These are phyloP conservation scores for Tetramorium parvispinum DNA, from an alignment of 1,140 invertebrate species.

Conservation along the genomic window DNA sequence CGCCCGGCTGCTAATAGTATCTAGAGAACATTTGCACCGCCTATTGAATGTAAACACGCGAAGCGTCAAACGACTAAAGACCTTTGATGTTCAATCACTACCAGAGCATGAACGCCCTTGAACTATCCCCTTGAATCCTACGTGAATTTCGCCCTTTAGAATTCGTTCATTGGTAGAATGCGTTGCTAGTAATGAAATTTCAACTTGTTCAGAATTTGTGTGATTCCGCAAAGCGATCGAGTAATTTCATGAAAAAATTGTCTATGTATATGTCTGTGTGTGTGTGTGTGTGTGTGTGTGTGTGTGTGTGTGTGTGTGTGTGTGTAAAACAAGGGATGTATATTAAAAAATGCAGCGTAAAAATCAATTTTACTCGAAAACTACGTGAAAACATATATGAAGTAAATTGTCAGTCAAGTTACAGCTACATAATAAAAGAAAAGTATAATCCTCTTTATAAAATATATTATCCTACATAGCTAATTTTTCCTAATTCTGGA, in stretches of 20 bases:
- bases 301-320: too few species aligned
- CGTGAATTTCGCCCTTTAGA: slow-evolving; percentile 74
- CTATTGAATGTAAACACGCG: slow-evolving; percentile 70
- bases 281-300: too few species aligned
- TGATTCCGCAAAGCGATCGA: slow-evolving; percentile 36
- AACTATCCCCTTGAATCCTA: slow-evolving; percentile 59
- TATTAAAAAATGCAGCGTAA: slow-evolving; percentile 10
- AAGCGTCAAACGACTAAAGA: slow-evolving; percentile 78
- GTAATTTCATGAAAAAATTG: slow-evolving; percentile 20
- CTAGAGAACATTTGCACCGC: slow-evolving; percentile 57
- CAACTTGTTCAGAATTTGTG: slow-evolving; percentile 53
- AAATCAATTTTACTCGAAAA: slow-evolving; percentile 2
- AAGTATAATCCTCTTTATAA: slow-evolving; percentile 25
- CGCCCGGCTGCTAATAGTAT: slow-evolving; percentile 71
- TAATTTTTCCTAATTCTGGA: slow-evolving; percentile 55
- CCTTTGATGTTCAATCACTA: slow-evolving; percentile 78
- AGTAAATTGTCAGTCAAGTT: slow-evolving; percentile 4
- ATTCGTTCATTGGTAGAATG: slow-evolving; percentile 55
- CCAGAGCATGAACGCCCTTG: slow-evolving; percentile 72
- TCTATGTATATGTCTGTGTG: neutral
- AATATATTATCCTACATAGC: slow-evolving; percentile 1
- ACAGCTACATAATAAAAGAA: neutral
- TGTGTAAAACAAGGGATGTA: neutral
- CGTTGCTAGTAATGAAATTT: slow-evolving; percentile 53
- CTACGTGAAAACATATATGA: neutral